Evolutionary conservation across 2,888 invertebrate species (phyloP).

Genomic region (Hydropsyche betteni): DNA sequence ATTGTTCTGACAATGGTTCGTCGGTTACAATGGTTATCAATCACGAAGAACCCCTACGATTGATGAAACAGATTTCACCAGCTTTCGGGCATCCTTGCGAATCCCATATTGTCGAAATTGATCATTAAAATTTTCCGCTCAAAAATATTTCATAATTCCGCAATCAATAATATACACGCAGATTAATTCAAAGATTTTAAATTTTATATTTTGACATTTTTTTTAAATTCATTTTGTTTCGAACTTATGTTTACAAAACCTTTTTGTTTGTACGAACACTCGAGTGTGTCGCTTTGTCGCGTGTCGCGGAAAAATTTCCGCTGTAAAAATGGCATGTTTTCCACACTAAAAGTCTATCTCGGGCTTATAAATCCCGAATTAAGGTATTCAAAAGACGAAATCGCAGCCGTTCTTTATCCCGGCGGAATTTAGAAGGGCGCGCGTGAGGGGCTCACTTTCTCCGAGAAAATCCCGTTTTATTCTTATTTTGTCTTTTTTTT

Average conservation of each 20-base stretch:
- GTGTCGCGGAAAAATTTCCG: conserved; percentile 2
- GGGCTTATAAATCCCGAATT: conserved; percentile 40
- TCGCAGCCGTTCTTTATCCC: conserved; percentile 40
- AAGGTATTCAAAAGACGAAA: conserved; percentile 41
- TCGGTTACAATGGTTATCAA: no score
- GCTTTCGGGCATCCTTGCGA: no score
- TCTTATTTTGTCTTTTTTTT: conserved; percentile 5
- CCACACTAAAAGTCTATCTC: conserved; percentile 26
- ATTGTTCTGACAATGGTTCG: no score
- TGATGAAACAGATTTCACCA: no score
- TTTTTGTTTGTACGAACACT: background rate
- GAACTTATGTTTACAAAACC: background rate
- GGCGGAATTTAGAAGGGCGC: conserved; percentile 35
- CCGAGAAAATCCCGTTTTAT: conserved; percentile 29
- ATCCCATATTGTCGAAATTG: no score
- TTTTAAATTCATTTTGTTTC: background rate
- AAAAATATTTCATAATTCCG: no score
- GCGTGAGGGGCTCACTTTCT: conserved; percentile 38
- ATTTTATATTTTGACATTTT: background rate
- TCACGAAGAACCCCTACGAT: no score
- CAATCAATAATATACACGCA: background rate
- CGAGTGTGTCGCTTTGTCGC: conserved; percentile 8
- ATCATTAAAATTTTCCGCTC: no score
- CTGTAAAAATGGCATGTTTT: conserved; percentile 13
- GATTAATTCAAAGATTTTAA: background rate